Evolutionary conservation across 2,888 invertebrate species (phyloP), one percentile per base, ranked within the genome.

Genomic region (Drosophila sordidapex): DNA sequence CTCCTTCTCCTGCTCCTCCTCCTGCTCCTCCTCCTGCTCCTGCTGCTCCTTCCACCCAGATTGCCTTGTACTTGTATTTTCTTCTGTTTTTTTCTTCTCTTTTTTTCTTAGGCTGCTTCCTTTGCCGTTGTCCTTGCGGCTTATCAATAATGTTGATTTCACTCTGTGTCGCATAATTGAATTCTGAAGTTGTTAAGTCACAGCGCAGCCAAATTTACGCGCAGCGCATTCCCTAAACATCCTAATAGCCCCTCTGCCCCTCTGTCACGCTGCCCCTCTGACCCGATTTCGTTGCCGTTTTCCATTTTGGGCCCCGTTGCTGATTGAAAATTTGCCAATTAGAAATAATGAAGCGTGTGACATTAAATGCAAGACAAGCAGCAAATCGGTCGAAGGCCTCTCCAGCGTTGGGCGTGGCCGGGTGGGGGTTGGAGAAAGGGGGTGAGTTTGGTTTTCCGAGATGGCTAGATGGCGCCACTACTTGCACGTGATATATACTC

Each of bases 71-170:
- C 33, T 43, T 57, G 43, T 57, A 61, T 52, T 57, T 31, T 38
- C 48, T 38, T 18, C 46, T 46, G 25, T 52, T 38, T 67, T 25
- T 7, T 21, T 38, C 8, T 61, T 51, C 49, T 61, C 0, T 60
- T 58, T 66, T n/a, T n/a, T 31, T 40, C 13, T 10, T 43, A 31
- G 31, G 49, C 46, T 36, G 49, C 60, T 58, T 54, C 48, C 56
- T 64, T 58, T 73, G 69, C 59, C 86, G 90, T 82, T 90, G 89
- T 89, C 90, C 86, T 90, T 89, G 90, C 89, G 88, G 90, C 90
- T 89, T 89, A 89, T 89, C 88, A 87, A 90, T 89, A 90, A 89
- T 89, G 90, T 90, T 90, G 90, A 83, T 87, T 87, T 87, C 83
- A 79, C 90, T 90, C 86, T 85, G 90, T 81, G 88, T 89, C 88